Percentiles rank a stretch among this genome's conserved stretches.
These are phyloP conservation scores for Crocodylus rhombifer DNA, from an alignment of 2,797 vertebrate genomes.

Conservation along the genomic window DNA sequence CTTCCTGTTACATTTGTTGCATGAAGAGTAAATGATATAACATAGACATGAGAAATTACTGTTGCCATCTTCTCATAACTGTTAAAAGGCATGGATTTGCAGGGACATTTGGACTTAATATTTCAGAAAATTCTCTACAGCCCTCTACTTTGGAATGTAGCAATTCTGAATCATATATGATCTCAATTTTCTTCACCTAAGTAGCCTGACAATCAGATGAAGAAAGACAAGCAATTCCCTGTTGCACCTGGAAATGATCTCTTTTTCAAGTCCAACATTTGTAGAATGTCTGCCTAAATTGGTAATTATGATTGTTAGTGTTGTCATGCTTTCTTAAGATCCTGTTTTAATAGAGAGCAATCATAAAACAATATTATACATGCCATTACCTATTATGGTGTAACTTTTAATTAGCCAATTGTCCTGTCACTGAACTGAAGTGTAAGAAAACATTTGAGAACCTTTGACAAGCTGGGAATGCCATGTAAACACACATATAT, in stretches of 20 bases:
- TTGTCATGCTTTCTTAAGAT: conserved; percentile 49
- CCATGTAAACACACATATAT: conserved; percentile 48
- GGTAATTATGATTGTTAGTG: conserved; percentile 55
- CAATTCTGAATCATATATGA: neutral
- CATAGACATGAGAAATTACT: neutral
- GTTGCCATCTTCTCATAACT: fast-evolving
- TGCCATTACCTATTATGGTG: conserved; percentile 27
- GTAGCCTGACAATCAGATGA: conserved; percentile 10
- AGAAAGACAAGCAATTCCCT: conserved; percentile 45
- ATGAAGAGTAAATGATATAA: neutral
- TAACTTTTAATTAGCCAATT: conserved; percentile 40
- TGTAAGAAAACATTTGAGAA: conserved; percentile 42
- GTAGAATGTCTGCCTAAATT: conserved; percentile 29
- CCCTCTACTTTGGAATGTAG: neutral
- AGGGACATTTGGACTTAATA: conserved; percentile 6
- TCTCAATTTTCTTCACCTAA: conserved; percentile 38
- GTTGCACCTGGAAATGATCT: conserved; percentile 71
- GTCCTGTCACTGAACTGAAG: conserved; percentile 38
- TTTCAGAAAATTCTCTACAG: neutral
- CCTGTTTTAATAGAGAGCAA: conserved; percentile 53
- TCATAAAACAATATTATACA: conserved; percentile 54
- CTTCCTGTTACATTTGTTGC: neutral
- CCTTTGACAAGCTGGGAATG: conserved; percentile 53
- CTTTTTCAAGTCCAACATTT: conserved; percentile 32
- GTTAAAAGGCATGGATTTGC: neutral